phyloP scores from a whole-genome alignment of 1,140 invertebrate species.

The Brachionus manjavacas region DNA sequence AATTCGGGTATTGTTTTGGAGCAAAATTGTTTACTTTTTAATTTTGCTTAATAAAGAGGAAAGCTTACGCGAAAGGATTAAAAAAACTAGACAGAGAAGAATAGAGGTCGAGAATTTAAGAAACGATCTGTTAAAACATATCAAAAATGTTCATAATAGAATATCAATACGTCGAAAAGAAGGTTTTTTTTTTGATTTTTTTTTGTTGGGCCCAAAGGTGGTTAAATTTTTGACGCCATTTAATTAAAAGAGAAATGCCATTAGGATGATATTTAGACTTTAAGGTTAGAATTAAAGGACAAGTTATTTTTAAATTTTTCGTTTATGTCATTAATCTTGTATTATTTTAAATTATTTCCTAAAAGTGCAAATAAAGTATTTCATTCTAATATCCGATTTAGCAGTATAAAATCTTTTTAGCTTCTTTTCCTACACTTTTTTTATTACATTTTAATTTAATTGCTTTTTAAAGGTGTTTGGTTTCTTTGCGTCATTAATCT shows the following conservation, averaged over 20 bases:
- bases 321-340: no score
- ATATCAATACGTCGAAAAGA: conserved; percentile 36
- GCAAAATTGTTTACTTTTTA: background rate
- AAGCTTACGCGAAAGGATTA: background rate
- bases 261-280: background rate
- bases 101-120: conserved; percentile 17
- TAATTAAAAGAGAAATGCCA: background rate
- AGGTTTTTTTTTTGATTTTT: background rate
- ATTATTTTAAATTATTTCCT: no score
- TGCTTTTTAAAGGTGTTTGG: no score
- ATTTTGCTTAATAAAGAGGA: background rate
- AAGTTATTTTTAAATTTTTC: no score
- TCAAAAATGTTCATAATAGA: conserved; percentile 30
- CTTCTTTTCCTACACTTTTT: no score
- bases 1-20: background rate
- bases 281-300: background rate
- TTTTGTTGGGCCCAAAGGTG: background rate
- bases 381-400: no score
- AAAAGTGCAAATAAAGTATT: no score
- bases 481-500: no score
- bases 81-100: conserved; percentile 35
- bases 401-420: no score
- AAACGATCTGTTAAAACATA: conserved; percentile 20
- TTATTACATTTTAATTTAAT: no score
- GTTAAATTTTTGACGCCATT: background rate